Evolutionary conservation across 2,113 vertebrate species (phyloP), one percentile per base, ranked within the genome.

Genomic region (Diphyllodes magnificus): DNA sequence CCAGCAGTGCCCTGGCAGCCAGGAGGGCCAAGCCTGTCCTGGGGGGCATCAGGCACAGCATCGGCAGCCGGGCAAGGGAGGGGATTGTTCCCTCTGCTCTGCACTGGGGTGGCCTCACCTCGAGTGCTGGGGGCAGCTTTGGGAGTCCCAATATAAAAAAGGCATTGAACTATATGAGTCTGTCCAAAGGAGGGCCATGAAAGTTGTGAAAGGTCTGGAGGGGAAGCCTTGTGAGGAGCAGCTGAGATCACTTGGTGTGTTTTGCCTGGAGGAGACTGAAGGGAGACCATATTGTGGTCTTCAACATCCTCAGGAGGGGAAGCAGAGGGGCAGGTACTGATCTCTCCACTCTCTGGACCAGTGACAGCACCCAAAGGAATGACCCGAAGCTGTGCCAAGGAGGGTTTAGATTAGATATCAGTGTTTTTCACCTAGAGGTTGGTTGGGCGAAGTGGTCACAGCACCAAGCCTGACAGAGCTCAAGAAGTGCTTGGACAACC

Each of bases 101-200:
- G 51, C 1, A 0, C 37, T 81, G 44, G 68, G 22, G 13, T 0
- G 0, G 53, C 45, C 33, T 60, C 68, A 39, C 7, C 28, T 60
- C 2, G 0, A 51, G n/a, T n/a, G 17, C 17, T 60, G 51, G 44
- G 14, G 19, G 5, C 15, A 51, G 16, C 2, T 45, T 21, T 10
- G 7, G 23, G 11, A 2, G 14, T 2, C 16, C 0, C 28, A 45
- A 1, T 39, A 24, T 6, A 8, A 51, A 20, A 73, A 45, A 51
- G n/a, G 15, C 7, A 53, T 30, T 66, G 13, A 30, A 23, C 9
- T 50, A 1, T n/a, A n/a, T 17, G 19, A 17, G 8, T 44, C 15
- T 44, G 15, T 30, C 33, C 10, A 44, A 51, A 73, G 37, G 6
- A 45, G 42, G 5, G 5, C 13, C 11, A n/a, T 10, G 9, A 59